Evolutionary conservation across 1,140 invertebrate species (phyloP).

Genomic region (Anagrus nilaparvatae): DNA sequence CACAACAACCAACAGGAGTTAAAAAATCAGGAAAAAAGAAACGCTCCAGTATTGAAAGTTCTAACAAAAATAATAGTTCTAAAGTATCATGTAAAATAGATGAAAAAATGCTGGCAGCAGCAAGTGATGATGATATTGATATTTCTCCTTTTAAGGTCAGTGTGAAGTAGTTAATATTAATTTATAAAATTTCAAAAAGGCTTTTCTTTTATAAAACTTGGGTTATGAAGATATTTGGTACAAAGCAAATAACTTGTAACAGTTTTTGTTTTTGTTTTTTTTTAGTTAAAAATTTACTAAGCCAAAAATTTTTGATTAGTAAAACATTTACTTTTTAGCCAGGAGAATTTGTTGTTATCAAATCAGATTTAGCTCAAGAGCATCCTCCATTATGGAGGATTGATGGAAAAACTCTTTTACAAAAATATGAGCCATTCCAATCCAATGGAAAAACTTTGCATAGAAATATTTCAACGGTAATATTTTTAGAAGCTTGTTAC

Average conservation of each 20-base stretch:
- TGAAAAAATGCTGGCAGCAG: constrained; percentile 32
- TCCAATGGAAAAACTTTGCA: constrained; percentile 72
- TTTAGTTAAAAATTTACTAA: constrained; percentile 7
- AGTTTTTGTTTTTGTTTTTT: constrained; percentile 5
- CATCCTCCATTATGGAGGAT: constrained; percentile 78
- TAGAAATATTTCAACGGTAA: constrained; percentile 78
- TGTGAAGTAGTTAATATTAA: constrained; percentile 1
- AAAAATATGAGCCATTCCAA: constrained; percentile 77
- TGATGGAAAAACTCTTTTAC: constrained; percentile 74
- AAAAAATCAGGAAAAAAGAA: constrained; percentile 32
- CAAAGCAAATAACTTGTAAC: background rate
- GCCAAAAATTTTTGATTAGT: too few relatives aligned
- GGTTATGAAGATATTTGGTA: too few relatives aligned
- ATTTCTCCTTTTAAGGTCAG: constrained; percentile 39
- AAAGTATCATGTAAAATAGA: constrained; percentile 25
- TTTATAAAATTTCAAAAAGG: too few relatives aligned
- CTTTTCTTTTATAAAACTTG: too few relatives aligned
- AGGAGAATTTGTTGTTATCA: constrained; percentile 75
- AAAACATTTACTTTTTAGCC: constrained; percentile 50
- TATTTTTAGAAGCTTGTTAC: constrained; percentile 17
- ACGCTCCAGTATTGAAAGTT: constrained; percentile 17
- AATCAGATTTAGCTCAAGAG: constrained; percentile 61
- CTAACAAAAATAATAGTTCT: background rate
- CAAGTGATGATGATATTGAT: constrained; percentile 36
- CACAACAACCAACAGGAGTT: background rate